Evolutionary conservation across 2,888 invertebrate species (phyloP).

Genomic region (Pelosia muscerda): DNA sequence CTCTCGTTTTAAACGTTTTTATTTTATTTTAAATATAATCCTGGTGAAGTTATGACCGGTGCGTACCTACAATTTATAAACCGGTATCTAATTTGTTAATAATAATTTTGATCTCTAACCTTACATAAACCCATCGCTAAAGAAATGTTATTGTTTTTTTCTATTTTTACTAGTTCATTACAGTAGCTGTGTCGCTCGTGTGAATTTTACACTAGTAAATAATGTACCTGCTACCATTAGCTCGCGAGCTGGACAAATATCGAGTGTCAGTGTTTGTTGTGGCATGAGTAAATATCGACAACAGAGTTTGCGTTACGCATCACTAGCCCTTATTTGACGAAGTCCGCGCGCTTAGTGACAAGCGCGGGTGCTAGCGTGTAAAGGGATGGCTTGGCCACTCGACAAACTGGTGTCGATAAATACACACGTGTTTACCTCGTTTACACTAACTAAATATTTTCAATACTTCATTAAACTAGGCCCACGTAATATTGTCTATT

Average conservation of each 20-base stretch:
- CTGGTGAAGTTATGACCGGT: slow-evolving; percentile 67
- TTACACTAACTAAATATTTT: slow-evolving; percentile 76
- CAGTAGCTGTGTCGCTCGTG: slow-evolving; percentile 75
- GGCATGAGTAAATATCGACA: slow-evolving; percentile 81
- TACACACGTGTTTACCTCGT: slow-evolving; percentile 75
- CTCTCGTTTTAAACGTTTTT: slow-evolving; percentile 71
- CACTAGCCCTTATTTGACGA: slow-evolving; percentile 83
- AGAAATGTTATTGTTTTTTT: slow-evolving; percentile 44
- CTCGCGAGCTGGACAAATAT: slow-evolving; percentile 81
- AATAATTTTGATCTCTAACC: slow-evolving; percentile 51
- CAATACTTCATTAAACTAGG: slow-evolving; percentile 58
- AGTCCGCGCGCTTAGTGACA: slow-evolving; percentile 66
- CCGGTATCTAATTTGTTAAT: slow-evolving; percentile 54
- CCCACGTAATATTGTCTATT: slow-evolving; percentile 40
- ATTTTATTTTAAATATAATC: slow-evolving; percentile 78
- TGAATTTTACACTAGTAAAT: slow-evolving; percentile 74
- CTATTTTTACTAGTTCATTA: slow-evolving; percentile 67
- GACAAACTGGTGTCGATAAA: slow-evolving; percentile 78
- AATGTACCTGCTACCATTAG: slow-evolving; percentile 78
- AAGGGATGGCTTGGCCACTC: slow-evolving; percentile 79
- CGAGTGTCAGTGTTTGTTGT: slow-evolving; percentile 81
- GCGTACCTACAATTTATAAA: slow-evolving; percentile 58
- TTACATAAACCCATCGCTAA: slow-evolving; percentile 44
- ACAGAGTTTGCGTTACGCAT: slow-evolving; percentile 85
- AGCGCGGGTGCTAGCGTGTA: slow-evolving; percentile 72